phyloP scores from a whole-genome alignment of 2,797 vertebrate genomes.

The Myotis daubentonii region DNA sequence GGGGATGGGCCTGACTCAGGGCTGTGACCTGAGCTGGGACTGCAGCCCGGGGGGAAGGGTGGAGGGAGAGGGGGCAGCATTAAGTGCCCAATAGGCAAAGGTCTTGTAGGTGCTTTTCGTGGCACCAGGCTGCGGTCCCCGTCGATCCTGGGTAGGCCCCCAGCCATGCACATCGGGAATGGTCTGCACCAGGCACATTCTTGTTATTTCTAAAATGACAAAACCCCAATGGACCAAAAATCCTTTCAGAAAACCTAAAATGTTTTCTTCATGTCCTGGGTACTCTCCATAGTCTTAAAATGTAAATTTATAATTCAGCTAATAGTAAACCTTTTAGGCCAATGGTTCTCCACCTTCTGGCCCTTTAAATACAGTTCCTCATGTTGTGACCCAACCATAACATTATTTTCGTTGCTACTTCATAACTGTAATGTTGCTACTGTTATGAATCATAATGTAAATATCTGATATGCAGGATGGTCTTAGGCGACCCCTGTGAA shows the following conservation, averaged over 20 bases:
- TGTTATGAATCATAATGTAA: no score
- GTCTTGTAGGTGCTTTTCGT: neutral
- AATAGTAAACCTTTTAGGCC: neutral
- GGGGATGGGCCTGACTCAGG: neutral
- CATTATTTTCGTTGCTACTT: no score
- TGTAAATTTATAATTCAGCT: neutral
- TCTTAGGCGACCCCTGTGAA: no score
- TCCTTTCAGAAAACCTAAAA: neutral
- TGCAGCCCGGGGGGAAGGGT: neutral
- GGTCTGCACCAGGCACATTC: neutral
- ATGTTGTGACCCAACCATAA: no score
- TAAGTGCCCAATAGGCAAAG: neutral
- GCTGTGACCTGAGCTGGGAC: neutral
- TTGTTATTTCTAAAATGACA: neutral
- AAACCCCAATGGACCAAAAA: neutral
- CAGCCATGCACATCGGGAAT: neutral
- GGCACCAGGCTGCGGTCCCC: accelerated
- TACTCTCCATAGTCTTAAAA: neutral
- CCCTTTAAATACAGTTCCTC: no score
- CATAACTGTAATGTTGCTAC: no score
- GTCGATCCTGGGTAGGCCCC: neutral
- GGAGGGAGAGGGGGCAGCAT: neutral
- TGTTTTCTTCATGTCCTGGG: neutral
- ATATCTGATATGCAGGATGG: no score
- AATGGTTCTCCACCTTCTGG: no score